Evolutionary conservation across 2,888 invertebrate species (phyloP).

Genomic region (Tuberolachnus salignus): DNA sequence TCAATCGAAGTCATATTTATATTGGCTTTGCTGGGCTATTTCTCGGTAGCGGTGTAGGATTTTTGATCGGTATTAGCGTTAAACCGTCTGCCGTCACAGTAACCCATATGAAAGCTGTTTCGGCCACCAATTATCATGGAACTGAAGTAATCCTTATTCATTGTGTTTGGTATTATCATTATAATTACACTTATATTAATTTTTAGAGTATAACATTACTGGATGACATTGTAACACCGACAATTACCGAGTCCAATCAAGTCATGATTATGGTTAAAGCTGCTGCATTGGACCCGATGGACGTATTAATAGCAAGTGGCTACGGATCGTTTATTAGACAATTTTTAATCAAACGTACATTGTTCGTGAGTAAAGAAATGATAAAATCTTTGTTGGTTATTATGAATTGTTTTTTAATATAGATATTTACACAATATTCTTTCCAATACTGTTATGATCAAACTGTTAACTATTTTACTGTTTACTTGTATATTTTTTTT

Average conservation of each 20-base stretch:
- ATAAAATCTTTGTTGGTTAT: neutral
- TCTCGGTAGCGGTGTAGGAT: conserved; percentile 62
- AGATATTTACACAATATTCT: no score
- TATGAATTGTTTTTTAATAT: neutral
- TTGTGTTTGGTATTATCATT: neutral
- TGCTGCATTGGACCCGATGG: conserved; percentile 68
- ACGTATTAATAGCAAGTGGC: conserved; percentile 68
- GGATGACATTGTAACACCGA: conserved; percentile 65
- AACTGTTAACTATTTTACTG: no score
- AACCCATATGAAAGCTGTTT: conserved; percentile 63
- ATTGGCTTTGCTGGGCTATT: conserved; percentile 63
- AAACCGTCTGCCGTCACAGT: conserved; percentile 60
- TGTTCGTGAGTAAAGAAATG: conserved; percentile 3
- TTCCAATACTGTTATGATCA: no score
- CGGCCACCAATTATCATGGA: conserved; percentile 62
- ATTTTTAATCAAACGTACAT: conserved; percentile 60
- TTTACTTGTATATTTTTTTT: no score
- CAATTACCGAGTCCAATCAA: conserved; percentile 66
- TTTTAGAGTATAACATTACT: conserved; percentile 66
- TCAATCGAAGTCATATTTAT: conserved; percentile 61
- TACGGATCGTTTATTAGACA: conserved; percentile 65
- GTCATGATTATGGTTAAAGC: conserved; percentile 70
- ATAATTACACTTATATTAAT: neutral
- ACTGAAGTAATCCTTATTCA: conserved; percentile 62
- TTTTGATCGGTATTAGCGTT: conserved; percentile 61